Base-by-base conservation (phyloP, 2,113 vertebrate species). In the Todiramphus saurophagus region DNA sequence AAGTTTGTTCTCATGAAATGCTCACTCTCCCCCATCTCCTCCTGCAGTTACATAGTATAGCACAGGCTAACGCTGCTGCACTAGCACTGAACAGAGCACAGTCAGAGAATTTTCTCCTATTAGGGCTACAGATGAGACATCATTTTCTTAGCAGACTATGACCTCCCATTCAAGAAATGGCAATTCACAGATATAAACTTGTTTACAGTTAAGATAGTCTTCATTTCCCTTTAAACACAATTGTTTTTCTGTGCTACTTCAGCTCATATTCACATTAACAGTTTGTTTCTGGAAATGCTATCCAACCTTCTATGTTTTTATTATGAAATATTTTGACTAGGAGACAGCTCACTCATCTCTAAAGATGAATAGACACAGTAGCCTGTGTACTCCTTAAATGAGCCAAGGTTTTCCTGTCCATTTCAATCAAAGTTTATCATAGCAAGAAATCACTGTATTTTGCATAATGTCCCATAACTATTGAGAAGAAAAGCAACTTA, bases 261-360 rank as follows among this genome's bases (percentile, higher is more conserved):
- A 89, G 55, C 55, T 93, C 75, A 82, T 85, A 82, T 83, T 67
- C 84, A 86, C 5, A 73, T 69, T 78, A 87, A 58, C 30, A 75
- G 46, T 39, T 97, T 97, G 60, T 89, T 96, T 83, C 75, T 73
- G 51, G 81, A 95, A 94, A 92, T 90, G 63, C 41, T 96, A 68
- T 92, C 81, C 74, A 95, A 58, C 63, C 58, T 89, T 53, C 89
- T 93, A 92, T 70, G 51, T 80, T 96, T 93, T 94, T 93, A 63
- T 70, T 85, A 56, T 44, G 58, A 97, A 97, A 94, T 87, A 93
- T 97, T 97, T 97, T 95, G 77, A 95, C 68, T 95, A 66, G 82
- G 25, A 95, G 50, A 80, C 41, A 74, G 55, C 87, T 63, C 68
- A 93, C 43, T 89, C 16, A 4, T 72, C 48, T 84, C 67, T 92